These are phyloP conservation scores for Mixornis gularis DNA, from an alignment of 2,113 vertebrate species.

Conservation along the genomic window DNA sequence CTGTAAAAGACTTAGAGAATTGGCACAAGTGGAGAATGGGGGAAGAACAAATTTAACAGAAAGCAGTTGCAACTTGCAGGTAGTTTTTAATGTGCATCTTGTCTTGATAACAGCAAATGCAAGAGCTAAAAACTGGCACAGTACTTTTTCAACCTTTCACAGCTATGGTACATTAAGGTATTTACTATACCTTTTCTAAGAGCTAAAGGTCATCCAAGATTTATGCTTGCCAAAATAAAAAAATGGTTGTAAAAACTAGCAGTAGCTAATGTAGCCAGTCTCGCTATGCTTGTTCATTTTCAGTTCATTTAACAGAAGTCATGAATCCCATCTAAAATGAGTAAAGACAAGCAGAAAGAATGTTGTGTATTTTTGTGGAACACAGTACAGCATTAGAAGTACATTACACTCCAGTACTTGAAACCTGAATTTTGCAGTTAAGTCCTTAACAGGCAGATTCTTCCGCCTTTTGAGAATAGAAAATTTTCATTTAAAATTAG, in stretches of 20 bases:
- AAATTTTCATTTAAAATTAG: not conserved
- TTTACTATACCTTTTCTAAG: not conserved
- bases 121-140: not conserved
- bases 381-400: not conserved
- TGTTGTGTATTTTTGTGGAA: not conserved
- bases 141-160: not conserved
- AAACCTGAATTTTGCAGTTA: not conserved
- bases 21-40: not conserved
- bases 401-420: not conserved
- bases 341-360: not conserved
- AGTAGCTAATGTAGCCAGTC: not conserved
- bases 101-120: not conserved
- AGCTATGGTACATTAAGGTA: not conserved
- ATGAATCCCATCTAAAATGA: not conserved
- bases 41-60: not conserved
- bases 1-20: not conserved
- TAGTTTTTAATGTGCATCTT: not conserved
- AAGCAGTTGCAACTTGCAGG: not conserved
- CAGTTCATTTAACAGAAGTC: not conserved
- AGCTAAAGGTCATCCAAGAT: not conserved
- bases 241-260: not conserved
- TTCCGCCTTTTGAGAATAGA: not conserved
- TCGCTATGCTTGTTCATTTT: not conserved
- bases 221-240: not conserved
- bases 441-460: not conserved